Conservation (phyloP, 1,140 invertebrate species). For the Ctenoplectra terminalis region DNA sequence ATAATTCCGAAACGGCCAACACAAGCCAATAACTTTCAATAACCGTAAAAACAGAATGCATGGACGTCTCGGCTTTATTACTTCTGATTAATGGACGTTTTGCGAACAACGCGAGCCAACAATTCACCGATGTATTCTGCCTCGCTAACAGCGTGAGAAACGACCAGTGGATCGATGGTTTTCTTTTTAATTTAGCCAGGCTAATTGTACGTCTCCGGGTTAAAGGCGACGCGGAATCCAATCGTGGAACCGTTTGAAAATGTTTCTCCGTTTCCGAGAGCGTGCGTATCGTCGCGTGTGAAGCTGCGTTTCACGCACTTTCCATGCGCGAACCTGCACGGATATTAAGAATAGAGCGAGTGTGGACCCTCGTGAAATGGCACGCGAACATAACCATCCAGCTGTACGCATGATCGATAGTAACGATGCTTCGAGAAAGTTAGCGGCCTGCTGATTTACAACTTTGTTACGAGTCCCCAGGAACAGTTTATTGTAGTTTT, state of each 20-base stretch:
- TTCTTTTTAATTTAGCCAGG: not conserved
- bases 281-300: not conserved
- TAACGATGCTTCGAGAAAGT: conserved; percentile 44
- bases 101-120: not conserved
- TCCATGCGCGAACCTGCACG: conserved; percentile 4
- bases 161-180: not conserved
- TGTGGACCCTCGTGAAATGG: conserved; percentile 24
- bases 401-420: conserved; percentile 38
- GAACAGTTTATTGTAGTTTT: conserved; percentile 1
- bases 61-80: not conserved
- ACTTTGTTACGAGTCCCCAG: conserved; percentile 6
- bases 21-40: conserved; percentile 20
- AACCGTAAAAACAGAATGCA: conserved; percentile 23
- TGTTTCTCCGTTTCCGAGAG: not conserved
- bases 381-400: conserved; percentile 36
- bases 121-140: not conserved
- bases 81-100: conserved; percentile 22
- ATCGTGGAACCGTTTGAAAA: conserved; percentile 1
- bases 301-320: conserved; percentile 36
- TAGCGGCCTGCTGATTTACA: conserved; percentile 15
- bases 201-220: not conserved
- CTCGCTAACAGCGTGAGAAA: not conserved
- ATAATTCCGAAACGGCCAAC: conserved; percentile 9
- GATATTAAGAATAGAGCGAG: conserved; percentile 18
- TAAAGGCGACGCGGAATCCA: not conserved